Evolutionary conservation across 2,113 vertebrate species (phyloP).

Genomic region (Entomyzon cyanotis): DNA sequence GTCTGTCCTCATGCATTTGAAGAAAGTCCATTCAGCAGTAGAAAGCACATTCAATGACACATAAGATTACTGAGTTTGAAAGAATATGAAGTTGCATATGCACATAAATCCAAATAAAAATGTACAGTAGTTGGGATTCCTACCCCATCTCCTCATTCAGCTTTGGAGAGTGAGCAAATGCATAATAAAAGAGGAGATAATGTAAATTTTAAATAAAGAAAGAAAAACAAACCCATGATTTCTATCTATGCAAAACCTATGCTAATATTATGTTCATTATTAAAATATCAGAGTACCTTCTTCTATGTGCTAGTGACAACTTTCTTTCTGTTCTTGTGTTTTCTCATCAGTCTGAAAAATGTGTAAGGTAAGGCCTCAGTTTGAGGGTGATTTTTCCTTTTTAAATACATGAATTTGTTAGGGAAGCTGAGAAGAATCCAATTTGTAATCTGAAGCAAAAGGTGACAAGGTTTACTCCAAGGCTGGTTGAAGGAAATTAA

Average conservation of each 20-base stretch:
- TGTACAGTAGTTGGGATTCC: not conserved
- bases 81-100: not conserved
- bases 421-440: not conserved
- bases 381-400: not conserved
- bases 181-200: not conserved
- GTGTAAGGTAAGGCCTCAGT: not conserved
- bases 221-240: not conserved
- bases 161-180: not conserved
- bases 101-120: not conserved
- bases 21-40: constrained; percentile 8
- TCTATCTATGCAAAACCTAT: not conserved
- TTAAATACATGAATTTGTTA: not conserved
- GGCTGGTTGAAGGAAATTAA: not conserved
- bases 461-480: not conserved
- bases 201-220: not conserved
- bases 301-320: not conserved
- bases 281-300: not conserved
- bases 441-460: not conserved
- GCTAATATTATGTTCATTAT: not conserved
- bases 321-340: not conserved
- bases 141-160: not conserved
- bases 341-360: not conserved
- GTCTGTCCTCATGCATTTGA: not conserved
- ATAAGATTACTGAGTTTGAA: not conserved
- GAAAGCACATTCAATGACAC: not conserved